Base-by-base conservation (phyloP, 2,888 invertebrate species). In the Andrena bucephala region DNA sequence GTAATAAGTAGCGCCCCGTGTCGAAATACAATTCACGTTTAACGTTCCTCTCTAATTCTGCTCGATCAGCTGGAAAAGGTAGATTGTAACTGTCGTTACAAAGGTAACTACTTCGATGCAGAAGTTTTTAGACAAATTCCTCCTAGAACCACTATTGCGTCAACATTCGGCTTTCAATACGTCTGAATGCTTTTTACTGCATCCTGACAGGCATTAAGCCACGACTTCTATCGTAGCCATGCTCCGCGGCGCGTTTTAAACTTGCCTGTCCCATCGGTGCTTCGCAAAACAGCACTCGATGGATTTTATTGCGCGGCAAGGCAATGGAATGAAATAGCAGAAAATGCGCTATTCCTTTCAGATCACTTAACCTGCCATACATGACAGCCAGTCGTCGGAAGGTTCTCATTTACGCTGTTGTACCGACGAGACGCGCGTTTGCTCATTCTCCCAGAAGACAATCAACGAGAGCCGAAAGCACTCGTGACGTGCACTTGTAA, bases 321-420 rank as follows among this genome's bases (percentile, higher is more conserved):
- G 29, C n/a, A 24, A 69, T 2, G 50, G 65, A 66, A 29, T 10
- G 57, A 69, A 80, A 79, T 69, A 65, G 65, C 65, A 70, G 1
- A 42, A 70, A 76, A 76, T 50, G 42, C 42, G 20, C 27, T 31
- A 42, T 70, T 70, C 24, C 50, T 70, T 70, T 76, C 69, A 42
- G 66, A 76, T 79, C 75, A 60, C 59, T 66, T 70, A 66, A 7
- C 68, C 65, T n/a, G 24, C 29, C 20, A 48, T 24, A 50, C 24
- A 76, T 54, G 36, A 70, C 50, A 75, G 48, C 29, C 52, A n/a
- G 66, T 10, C 48, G n/a, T 7, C 24, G 52, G 13, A 24, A 62
- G 24, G 20, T 67, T 24, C 66, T n/a, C 54, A 59, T 79, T 66
- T 24, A 67, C 68, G 74, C 42, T 63, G 24, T 29, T 54, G 24